Base-by-base conservation (phyloP, 2,888 invertebrate genomes). In the Trachelus stipa region DNA sequence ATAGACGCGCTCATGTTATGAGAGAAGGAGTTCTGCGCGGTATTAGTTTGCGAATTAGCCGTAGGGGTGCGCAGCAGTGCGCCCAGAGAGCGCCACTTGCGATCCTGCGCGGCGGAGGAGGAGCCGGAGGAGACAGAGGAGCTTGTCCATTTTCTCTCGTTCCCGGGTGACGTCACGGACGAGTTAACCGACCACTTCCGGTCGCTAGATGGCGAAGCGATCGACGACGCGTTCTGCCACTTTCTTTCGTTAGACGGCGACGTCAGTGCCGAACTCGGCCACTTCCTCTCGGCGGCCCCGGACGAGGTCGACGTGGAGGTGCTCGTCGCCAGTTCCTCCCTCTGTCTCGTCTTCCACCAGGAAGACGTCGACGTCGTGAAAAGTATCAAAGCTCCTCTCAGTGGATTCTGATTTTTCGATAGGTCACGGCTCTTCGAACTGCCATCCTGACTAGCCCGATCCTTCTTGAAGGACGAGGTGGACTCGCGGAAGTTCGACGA, bases 1-100 rank as follows among this genome's bases (percentile, higher is more conserved):
- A 90, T 89, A 30, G 90, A 90, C 1, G 86, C 84, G 81, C 88
- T 88, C 83, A 90, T 89, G 78, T 88, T 88, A 40, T 89, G 89
- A 31, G 87, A 86, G 73, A 89, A 81, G 1, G 88, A 86, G 11
- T 87, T 87, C 40, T 88, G 88, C 75, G 78, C 84, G 1, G 87
- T 83, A 68, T 83, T 79, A 6, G 85, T 84, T 71, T 90, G 88
- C 4, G 88, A 85, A 73, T 80, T 84, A 79, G 83, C 77, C 0
- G 80, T 85, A 3, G 91, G 91, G 15, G 91, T 88, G 34, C 92
- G 85, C 34, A 92, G 85, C n/a, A 92, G 86, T 3, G 92, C 92
- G 1, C 92, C 92, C 15, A 92, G 87, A n/a, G 92, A 92, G 34
- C 92, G 87, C 92, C 92, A 92, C 78, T 91, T 90, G 56, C 92